phyloP scores from a whole-genome alignment of 2,797 vertebrate genomes.

The Petrocephalus schoutedeni region DNA sequence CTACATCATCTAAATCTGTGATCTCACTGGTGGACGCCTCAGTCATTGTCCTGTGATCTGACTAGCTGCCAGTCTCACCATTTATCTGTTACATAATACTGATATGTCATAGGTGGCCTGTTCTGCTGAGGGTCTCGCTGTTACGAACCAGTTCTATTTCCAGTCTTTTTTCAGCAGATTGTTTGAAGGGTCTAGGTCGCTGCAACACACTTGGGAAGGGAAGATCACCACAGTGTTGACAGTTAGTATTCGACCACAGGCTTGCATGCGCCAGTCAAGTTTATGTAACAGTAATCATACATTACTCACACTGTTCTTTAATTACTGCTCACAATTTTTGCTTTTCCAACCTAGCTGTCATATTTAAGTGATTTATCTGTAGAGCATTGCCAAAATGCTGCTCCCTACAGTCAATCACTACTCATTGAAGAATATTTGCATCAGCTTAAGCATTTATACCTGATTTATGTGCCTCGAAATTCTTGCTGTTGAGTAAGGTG shows the following conservation, averaged over 20 bases:
- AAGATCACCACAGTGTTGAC: not conserved
- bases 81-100: not conserved
- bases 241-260: not conserved
- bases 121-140: not conserved
- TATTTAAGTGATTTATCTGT: not conserved
- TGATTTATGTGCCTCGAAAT: not conserved
- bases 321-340: not conserved
- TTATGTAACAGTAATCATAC: slow-evolving; percentile 1
- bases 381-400: not conserved
- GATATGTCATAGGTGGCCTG: not conserved
- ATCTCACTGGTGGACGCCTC: slow-evolving; percentile 7
- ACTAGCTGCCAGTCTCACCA: not conserved
- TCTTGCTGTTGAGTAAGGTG: not conserved
- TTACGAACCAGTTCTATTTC: not conserved
- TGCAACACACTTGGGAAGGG: not conserved
- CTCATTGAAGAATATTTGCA: not conserved
- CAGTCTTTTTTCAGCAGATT: not conserved
- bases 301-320: not conserved
- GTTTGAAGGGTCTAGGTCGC: not conserved
- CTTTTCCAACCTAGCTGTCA: not conserved
- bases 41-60: not conserved
- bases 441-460: not conserved
- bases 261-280: not conserved
- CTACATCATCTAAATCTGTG: not conserved
- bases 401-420: not conserved